These are phyloP conservation scores for Coregonus ussuriensis DNA, from an alignment of 2,797 vertebrate species.

Conservation along the genomic window DNA sequence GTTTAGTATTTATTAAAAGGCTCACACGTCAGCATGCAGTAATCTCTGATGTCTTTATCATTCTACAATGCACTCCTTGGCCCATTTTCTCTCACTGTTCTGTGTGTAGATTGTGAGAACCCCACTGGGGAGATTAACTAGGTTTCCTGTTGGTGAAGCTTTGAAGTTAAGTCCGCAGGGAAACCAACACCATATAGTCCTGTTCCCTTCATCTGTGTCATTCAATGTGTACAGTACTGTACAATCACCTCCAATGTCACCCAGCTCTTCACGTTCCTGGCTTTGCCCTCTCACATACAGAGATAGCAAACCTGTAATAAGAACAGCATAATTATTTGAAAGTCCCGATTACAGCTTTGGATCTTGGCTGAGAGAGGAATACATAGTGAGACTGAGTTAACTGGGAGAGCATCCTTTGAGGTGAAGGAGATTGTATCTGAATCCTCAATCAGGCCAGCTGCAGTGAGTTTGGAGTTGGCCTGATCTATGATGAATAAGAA, in stretches of 20 bases:
- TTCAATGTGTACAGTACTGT: slow-evolving; percentile 52
- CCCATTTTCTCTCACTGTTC: slow-evolving; percentile 65
- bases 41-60: not conserved
- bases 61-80: slow-evolving; percentile 55
- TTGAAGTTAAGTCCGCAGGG: slow-evolving; percentile 63
- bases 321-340: slow-evolving; percentile 17
- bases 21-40: slow-evolving; percentile 5
- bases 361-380: slow-evolving; percentile 29
- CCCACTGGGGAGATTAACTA: slow-evolving; percentile 71
- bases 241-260: slow-evolving; percentile 62
- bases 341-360: slow-evolving; percentile 7
- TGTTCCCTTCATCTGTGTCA: slow-evolving; percentile 68
- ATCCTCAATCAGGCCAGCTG: not conserved
- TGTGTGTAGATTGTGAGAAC: slow-evolving; percentile 54
- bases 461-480: not conserved
- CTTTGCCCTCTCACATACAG: slow-evolving; percentile 42
- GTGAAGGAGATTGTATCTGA: not conserved
- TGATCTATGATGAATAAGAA: not conserved
- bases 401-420: slow-evolving; percentile 18
- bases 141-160: slow-evolving; percentile 73
- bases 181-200: slow-evolving; percentile 55
- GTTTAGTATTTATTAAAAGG: not conserved
- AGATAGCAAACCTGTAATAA: slow-evolving; percentile 52
- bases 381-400: slow-evolving; percentile 1
- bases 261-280: slow-evolving; percentile 53